Evolutionary conservation across 2,888 invertebrate species (phyloP), one percentile per base, ranked within the genome.

Genomic region (Ophion costatus): DNA sequence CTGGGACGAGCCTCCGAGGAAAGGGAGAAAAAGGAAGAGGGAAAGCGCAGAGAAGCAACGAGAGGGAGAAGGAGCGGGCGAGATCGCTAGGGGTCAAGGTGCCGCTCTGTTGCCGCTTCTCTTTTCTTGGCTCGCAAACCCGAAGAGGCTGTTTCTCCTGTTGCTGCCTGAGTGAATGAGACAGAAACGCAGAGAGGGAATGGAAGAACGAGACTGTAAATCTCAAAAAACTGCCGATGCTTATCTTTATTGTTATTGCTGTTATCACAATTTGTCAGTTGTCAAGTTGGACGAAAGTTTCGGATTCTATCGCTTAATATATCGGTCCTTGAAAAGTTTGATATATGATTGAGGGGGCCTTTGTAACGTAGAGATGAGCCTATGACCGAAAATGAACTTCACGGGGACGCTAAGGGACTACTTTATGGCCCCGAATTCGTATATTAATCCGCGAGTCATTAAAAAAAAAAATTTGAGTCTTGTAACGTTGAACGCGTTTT

Each of bases 31-130:
- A 66, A 64, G 74, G 76, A 63, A 42, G 38, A 76, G 64, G 57
- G 51, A 69, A 81, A 73, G 69, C 70, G 56, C 76, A 64, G 51
- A 75, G 69, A 74, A 51, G 33, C 22, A 79, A 78, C 22, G 20
- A 63, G 66, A 42, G 64, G 64, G 80, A 73, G 79, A 76, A 87
- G 76, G 80, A 82, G 73, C 56, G 59, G 42, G 75, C 67, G 83
- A 80, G 85, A 87, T 83, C 79, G 84, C 86, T 86, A 82, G 88
- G 86, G 86, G 90, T 90, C 90, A 90, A 90, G 89, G 89, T 88
- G 89, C 89, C 88, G 90, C 89, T 90, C 88, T 88, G 89, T 89
- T 89, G 90, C 89, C 89, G 89, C 89, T 87, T 90, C 88, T 88
- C 88, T 87, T 75, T 87, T 88, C 90, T 89, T 89, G 88, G 88